A percentile compares a stretch with the other conserved stretches of the same genome.
Evolutionary conservation across 2,888 invertebrate species (phyloP).

Genomic region (Eristalis pertinax): DNA sequence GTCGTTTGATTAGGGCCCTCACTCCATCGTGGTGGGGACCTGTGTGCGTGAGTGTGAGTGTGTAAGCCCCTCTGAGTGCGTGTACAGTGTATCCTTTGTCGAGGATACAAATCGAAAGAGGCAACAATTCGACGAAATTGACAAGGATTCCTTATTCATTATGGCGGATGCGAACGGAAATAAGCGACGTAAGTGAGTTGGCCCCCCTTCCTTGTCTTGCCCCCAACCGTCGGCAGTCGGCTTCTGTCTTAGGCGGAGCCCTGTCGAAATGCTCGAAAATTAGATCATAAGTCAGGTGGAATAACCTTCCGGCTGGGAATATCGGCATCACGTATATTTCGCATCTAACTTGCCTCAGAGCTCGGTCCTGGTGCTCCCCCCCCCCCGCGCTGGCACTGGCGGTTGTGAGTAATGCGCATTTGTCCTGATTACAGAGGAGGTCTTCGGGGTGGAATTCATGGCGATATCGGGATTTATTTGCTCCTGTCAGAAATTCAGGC

Average conservation of each 20-base stretch:
- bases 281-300: conserved; percentile 45
- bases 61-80: no score
- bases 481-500: neutral
- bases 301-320: conserved; percentile 13
- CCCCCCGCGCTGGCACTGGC: neutral
- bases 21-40: neutral
- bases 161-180: neutral
- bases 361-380: neutral
- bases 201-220: neutral
- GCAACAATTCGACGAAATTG: conserved; percentile 10
- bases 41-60: conserved; percentile 7
- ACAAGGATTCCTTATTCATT: conserved; percentile 32
- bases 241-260: neutral
- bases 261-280: conserved; percentile 10
- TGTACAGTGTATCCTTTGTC: neutral
- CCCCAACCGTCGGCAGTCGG: neutral
- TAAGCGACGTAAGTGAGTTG: neutral
- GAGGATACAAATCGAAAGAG: neutral
- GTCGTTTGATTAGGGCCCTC: conserved; percentile 8
- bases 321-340: conserved; percentile 43
- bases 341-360: conserved; percentile 4
- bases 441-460: conserved; percentile 7
- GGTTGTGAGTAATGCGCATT: conserved; percentile 29
- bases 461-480: neutral
- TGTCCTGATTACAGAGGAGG: conserved; percentile 25